Evolutionary conservation across 2,888 invertebrate genomes (phyloP), one percentile per base, ranked within the genome.

Genomic region (Pollenia angustigena): DNA sequence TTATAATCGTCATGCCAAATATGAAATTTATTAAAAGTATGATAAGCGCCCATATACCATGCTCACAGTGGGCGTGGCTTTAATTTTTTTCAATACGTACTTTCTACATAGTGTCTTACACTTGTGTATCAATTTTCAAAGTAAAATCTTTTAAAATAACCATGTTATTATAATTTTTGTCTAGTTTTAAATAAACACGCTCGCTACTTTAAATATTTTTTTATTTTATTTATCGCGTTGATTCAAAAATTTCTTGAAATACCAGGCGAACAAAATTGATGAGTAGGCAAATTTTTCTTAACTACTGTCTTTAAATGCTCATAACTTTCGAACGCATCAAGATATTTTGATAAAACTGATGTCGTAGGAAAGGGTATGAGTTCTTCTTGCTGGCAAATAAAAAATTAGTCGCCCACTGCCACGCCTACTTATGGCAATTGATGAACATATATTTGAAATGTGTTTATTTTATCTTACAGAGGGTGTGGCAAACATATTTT

Each of bases 191-290:
- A 1, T 23, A 23, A 23, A 23, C 18, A 18, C 18, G n/a, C n/a
- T n/a, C n/a, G n/a, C n/a, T n/a, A n/a, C n/a, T n/a, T n/a, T n/a
- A n/a, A n/a, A n/a, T n/a, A n/a, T n/a, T n/a, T n/a, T n/a, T n/a
- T n/a, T n/a, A n/a, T n/a, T n/a, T n/a, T n/a, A n/a, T n/a, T n/a
- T n/a, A n/a, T n/a, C n/a, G n/a, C n/a, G n/a, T n/a, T n/a, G n/a
- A 32, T 32, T 32, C 18, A 23, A 23, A 23, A 23, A 23, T 23
- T 2, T 23, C 18, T 23, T 23, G 18, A 40, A 1, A 11, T 9
- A 58, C 58, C 40, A 58, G 58, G 58, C 6, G 40, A 58, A 58
- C 58, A 58, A 2, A 58, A 58, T 40, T 12, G 58, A 40, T 32
- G 7, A 58, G 58, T 23, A 23, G 23, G 23, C 2, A 23, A 23